A percentile compares a stretch with the other conserved stretches of the same genome.
phyloP scores from a whole-genome alignment of 2,113 vertebrate species.

The Oryzias melastigma region DNA sequence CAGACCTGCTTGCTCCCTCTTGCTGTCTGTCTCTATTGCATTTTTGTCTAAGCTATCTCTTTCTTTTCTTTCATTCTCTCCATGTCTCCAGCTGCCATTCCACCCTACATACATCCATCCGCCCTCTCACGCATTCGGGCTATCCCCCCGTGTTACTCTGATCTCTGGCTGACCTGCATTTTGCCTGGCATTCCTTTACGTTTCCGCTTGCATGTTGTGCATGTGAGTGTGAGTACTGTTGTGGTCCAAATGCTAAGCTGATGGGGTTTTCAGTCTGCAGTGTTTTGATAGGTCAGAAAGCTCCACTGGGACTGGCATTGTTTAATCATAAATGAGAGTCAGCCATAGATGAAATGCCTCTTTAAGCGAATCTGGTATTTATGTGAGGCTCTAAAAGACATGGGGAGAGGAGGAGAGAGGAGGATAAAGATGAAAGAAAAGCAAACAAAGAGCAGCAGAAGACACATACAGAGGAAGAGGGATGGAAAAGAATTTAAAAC shows the following conservation, averaged over 20 bases:
- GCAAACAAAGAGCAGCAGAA: constrained; percentile 29
- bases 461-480: constrained; percentile 18
- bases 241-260: constrained; percentile 51
- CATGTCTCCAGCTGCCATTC: constrained; percentile 17
- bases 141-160: constrained; percentile 16
- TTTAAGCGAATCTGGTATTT: constrained; percentile 65
- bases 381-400: constrained; percentile 35
- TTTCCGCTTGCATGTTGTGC: no score
- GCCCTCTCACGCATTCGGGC: constrained; percentile 5
- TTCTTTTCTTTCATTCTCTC: constrained; percentile 11
- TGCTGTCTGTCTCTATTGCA: constrained; percentile 38
- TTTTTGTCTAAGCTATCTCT: constrained; percentile 33
- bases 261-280: constrained; percentile 24
- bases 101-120: constrained; percentile 1
- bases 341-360: constrained; percentile 54
- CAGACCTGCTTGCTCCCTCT: constrained; percentile 54
- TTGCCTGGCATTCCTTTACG: constrained; percentile 7
- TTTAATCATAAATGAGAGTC: constrained; percentile 66
- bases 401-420: constrained; percentile 17
- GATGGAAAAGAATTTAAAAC: constrained; percentile 39
- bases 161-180: background rate
- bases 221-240: constrained; percentile 9
- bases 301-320: constrained; percentile 42
- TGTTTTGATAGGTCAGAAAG: constrained; percentile 53
- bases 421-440: constrained; percentile 26